A percentile compares a stretch with the other conserved stretches of the same genome.
Evolutionary conservation across 2,113 vertebrate genomes (phyloP).

Genomic region (Eptesicus fuscus): DNA sequence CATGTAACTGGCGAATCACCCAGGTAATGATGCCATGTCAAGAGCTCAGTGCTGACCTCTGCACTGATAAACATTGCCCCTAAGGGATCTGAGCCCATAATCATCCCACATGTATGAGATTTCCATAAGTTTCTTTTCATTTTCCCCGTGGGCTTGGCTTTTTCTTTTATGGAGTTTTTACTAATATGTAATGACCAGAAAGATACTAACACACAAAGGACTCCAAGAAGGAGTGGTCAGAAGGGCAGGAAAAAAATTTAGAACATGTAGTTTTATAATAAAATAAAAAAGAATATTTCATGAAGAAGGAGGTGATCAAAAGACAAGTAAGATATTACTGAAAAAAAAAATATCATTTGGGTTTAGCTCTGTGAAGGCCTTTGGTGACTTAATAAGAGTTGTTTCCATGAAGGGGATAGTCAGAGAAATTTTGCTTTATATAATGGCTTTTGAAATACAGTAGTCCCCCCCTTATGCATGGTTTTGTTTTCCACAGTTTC

Average conservation of each 20-base stretch:
- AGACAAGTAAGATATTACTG: neutral
- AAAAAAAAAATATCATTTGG: neutral
- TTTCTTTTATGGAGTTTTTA: neutral
- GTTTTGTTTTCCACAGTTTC: too few species aligned
- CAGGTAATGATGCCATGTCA: neutral
- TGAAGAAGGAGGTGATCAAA: neutral
- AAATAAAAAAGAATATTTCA: neutral
- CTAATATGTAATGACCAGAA: neutral
- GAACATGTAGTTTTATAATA: neutral
- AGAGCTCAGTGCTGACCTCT: too few species aligned
- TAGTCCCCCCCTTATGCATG: too few species aligned
- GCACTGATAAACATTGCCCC: neutral
- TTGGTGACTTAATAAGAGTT: neutral
- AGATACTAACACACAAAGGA: neutral
- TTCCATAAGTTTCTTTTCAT: neutral
- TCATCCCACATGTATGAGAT: neutral
- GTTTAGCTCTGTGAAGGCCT: neutral
- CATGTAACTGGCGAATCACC: neutral
- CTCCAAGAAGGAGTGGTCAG: neutral
- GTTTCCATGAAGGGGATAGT: neutral
- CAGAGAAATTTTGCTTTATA: neutral
- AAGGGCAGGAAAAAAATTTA: neutral
- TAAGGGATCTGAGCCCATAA: neutral
- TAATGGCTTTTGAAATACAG: neutral
- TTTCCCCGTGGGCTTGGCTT: neutral